phyloP scores from a whole-genome alignment of 2,888 invertebrate species.

The Torymus tubicola region DNA sequence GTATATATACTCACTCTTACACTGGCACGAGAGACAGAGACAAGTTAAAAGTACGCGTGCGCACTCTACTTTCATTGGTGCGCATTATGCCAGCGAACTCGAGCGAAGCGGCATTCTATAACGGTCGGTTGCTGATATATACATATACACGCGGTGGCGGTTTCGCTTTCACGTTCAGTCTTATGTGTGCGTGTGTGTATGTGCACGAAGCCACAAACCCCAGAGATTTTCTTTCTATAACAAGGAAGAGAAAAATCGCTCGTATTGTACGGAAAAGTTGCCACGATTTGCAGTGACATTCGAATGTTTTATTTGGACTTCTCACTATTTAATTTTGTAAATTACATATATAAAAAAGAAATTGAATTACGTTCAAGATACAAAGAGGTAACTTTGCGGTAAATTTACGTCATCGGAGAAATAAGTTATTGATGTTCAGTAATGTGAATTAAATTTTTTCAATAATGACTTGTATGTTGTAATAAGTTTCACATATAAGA shows the following conservation, averaged over 20 bases:
- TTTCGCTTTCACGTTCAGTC: conserved; percentile 37
- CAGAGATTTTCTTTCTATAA: conserved; percentile 15
- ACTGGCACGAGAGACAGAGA: too few relatives aligned
- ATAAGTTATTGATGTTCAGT: too few relatives aligned
- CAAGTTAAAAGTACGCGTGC: too few relatives aligned
- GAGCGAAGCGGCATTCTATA: conserved; percentile 36
- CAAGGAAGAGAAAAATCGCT: conserved; percentile 26
- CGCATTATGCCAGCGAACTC: conserved; percentile 24
- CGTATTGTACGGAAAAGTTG: conserved; percentile 7
- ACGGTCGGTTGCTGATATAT: conserved; percentile 20
- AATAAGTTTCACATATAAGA: too few relatives aligned
- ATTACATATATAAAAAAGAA: not conserved
- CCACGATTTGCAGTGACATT: conserved; percentile 21
- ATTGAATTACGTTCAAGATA: too few relatives aligned
- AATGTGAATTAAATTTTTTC: too few relatives aligned
- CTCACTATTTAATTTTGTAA: too few relatives aligned
- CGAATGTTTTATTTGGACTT: not conserved
- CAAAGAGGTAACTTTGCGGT: too few relatives aligned
- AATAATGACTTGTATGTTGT: too few relatives aligned
- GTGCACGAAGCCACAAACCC: conserved; percentile 19
- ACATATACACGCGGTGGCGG: not conserved
- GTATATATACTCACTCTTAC: too few relatives aligned
- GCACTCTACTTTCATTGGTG: conserved; percentile 54
- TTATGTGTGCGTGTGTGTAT: not conserved
- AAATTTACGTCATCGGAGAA: too few relatives aligned